phyloP scores from a whole-genome alignment of 2,888 invertebrate genomes.

The Xylocampa areola region DNA sequence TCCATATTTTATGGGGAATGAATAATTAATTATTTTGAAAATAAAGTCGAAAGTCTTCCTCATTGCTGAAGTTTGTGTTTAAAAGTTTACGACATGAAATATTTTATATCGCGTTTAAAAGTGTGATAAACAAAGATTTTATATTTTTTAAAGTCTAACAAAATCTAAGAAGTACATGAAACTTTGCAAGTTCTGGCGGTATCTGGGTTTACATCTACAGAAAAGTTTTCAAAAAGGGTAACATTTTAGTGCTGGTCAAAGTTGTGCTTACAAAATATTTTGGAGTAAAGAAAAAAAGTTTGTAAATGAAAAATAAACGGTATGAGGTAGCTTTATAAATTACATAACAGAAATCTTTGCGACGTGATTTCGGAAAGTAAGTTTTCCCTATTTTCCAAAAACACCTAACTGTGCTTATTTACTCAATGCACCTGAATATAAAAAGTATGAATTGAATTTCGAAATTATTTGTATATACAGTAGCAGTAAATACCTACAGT shows the following conservation, averaged over 20 bases:
- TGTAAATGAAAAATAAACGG: background rate
- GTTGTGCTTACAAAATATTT: constrained; percentile 15
- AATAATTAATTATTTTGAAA: no score
- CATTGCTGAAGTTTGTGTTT: constrained; percentile 6
- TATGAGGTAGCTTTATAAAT: background rate
- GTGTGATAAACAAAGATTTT: background rate
- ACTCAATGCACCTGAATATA: no score
- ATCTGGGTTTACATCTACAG: constrained; percentile 22
- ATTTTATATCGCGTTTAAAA: background rate
- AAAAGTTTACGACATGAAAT: background rate
- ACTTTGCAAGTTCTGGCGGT: constrained; percentile 20
- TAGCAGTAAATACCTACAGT: no score
- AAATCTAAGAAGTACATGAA: constrained; percentile 5
- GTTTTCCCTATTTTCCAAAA: no score
- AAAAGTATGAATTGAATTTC: no score
- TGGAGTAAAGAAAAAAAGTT: constrained; percentile 11
- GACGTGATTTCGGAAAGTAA: no score
- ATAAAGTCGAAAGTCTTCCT: background rate
- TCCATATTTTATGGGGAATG: no score
- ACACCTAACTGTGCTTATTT: no score
- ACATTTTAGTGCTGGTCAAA: constrained; percentile 15
- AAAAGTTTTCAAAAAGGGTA: constrained; percentile 34
- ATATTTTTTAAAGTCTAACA: constrained; percentile 12
- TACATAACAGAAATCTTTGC: background rate
- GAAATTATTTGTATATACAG: no score